These are phyloP conservation scores for Caenorhabditis remanei DNA, from an alignment of 1,140 invertebrate species.

Conservation along the genomic window DNA sequence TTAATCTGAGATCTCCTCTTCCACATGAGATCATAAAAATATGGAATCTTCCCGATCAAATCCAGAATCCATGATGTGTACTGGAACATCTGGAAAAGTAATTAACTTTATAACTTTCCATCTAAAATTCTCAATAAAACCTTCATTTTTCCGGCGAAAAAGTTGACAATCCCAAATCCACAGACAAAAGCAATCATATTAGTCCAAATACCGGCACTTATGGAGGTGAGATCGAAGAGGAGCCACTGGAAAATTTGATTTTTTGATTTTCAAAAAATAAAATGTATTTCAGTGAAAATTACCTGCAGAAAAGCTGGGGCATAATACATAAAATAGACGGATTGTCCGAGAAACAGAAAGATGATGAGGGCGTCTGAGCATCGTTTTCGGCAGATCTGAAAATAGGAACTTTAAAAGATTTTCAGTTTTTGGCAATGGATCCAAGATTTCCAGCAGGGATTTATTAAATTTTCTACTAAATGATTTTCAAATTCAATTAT, in stretches of 20 bases:
- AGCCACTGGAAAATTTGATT: slow-evolving; percentile 53
- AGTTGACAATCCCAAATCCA: slow-evolving; percentile 61
- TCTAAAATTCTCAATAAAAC: neutral
- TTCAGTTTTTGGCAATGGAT: no score
- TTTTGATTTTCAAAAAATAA: neutral
- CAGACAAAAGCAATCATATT: slow-evolving; percentile 63
- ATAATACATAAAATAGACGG: slow-evolving; percentile 62
- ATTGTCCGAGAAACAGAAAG: slow-evolving; percentile 47
- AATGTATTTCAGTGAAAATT: neutral
- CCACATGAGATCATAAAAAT: slow-evolving; percentile 37
- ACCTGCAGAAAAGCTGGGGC: slow-evolving; percentile 56
- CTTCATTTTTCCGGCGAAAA: slow-evolving; percentile 30
- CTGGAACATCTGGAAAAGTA: slow-evolving; percentile 2
- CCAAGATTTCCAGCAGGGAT: no score
- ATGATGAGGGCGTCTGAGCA: slow-evolving; percentile 29
- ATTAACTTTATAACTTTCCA: neutral
- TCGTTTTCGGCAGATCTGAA: slow-evolving; percentile 55
- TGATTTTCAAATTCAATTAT: no score
- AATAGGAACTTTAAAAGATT: neutral
- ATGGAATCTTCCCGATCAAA: neutral
- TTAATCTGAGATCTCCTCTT: slow-evolving; percentile 40
- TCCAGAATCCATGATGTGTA: slow-evolving; percentile 9
- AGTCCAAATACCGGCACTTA: slow-evolving; percentile 59
- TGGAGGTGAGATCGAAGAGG: slow-evolving; percentile 56
- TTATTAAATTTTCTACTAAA: no score